Percentiles rank a stretch among this genome's conserved stretches.
Evolutionary conservation across 2,113 vertebrate genomes (phyloP).

Genomic region (Pollimyrus isidori): DNA sequence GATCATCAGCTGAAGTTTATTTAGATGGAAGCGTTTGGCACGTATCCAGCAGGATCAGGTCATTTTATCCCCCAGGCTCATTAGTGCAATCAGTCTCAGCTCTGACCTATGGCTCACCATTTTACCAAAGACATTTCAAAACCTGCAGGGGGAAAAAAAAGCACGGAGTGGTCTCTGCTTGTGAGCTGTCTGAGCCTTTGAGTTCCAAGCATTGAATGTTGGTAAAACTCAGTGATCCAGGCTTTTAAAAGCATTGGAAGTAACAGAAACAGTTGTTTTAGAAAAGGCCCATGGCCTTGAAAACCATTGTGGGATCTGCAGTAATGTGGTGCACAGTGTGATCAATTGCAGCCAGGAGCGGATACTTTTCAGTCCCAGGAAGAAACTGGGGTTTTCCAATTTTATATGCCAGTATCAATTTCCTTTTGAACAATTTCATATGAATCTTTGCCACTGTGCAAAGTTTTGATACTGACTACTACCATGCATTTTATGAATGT

Average conservation of each 20-base stretch:
- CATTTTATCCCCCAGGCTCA: neutral
- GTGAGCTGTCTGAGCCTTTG: neutral
- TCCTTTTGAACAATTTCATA: neutral
- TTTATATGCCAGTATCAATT: neutral
- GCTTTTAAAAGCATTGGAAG: neutral
- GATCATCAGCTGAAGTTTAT: neutral
- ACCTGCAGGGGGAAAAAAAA: neutral
- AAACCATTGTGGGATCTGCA: neutral
- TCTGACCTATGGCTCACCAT: neutral
- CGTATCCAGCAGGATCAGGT: neutral
- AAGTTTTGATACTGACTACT: neutral
- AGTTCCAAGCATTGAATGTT: neutral
- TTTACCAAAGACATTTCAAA: conserved; percentile 2
- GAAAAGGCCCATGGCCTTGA: neutral
- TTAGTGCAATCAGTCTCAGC: neutral
- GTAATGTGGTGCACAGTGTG: neutral
- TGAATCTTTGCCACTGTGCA: neutral
- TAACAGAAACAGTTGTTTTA: neutral
- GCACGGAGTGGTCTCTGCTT: neutral
- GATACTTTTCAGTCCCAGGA: neutral
- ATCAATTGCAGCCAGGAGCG: neutral
- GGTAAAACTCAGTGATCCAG: neutral
- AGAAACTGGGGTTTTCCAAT: neutral
- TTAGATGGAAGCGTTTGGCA: neutral
- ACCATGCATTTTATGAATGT: neutral